Evolutionary conservation across 1,140 invertebrate genomes (phyloP).

Genomic region (Diabrotica virgifera): DNA sequence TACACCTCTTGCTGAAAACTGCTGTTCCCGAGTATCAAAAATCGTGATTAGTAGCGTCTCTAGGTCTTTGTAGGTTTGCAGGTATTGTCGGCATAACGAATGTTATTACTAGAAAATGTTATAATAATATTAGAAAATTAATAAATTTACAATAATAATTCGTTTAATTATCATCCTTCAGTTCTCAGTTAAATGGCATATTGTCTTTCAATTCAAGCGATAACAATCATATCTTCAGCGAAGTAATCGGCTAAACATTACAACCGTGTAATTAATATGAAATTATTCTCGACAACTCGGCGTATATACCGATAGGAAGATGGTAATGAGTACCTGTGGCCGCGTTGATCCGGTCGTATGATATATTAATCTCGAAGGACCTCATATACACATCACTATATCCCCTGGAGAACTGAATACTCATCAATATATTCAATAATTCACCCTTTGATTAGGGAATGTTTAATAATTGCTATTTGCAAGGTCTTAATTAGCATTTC

Average conservation of each 20-base stretch:
- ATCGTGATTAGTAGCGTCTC: no score
- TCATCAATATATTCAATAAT: slow-evolving; percentile 12
- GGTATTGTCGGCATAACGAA: no score
- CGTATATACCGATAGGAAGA: neutral
- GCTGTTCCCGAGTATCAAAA: no score
- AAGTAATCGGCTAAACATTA: neutral
- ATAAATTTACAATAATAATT: no score
- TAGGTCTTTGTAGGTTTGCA: no score
- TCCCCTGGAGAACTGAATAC: neutral
- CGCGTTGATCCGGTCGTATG: neutral
- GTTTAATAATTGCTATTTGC: slow-evolving; percentile 10
- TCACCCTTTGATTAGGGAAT: slow-evolving; percentile 1
- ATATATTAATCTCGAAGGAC: neutral
- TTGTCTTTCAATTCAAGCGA: no score
- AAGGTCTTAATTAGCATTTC: slow-evolving; percentile 6
- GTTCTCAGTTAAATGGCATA: no score
- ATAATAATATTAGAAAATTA: no score
- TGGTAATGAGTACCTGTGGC: slow-evolving; percentile 1
- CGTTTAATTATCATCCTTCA: no score
- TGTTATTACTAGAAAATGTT: no score
- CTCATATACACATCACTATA: neutral
- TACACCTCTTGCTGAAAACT: no score
- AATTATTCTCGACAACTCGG: neutral
- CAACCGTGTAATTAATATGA: neutral
- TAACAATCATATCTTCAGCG: no score